Evolutionary conservation across 2,888 invertebrate genomes (phyloP).

Genomic region (Mimumesa dahlbomi): DNA sequence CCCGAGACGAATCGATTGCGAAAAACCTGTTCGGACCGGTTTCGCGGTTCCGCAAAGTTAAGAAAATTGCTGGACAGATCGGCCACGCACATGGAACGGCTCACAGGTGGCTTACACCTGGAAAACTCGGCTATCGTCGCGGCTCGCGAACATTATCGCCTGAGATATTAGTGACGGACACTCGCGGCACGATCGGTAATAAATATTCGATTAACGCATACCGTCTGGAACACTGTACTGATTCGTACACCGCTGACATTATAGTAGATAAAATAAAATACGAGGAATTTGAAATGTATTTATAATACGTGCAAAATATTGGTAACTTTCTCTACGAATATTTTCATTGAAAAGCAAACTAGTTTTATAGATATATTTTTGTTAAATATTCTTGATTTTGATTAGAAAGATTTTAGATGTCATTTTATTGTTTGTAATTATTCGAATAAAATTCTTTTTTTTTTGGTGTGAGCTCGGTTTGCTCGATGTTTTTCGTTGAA

Average conservation of each 20-base stretch:
- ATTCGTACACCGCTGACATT: too few relatives aligned
- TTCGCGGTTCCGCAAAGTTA: conserved; percentile 69
- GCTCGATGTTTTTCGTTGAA: neutral
- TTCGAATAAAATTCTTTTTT: neutral
- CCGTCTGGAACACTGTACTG: too few relatives aligned
- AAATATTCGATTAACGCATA: neutral
- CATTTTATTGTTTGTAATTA: too few relatives aligned
- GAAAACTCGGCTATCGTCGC: conserved; percentile 10
- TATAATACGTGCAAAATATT: too few relatives aligned
- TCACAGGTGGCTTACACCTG: conserved; percentile 8
- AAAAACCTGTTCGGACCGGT: conserved; percentile 56
- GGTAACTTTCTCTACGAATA: too few relatives aligned
- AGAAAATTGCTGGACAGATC: conserved; percentile 67
- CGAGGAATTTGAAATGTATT: too few relatives aligned
- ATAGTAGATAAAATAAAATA: too few relatives aligned
- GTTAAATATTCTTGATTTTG: too few relatives aligned
- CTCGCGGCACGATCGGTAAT: neutral
- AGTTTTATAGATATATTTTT: too few relatives aligned
- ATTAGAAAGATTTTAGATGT: too few relatives aligned
- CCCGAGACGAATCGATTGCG: conserved; percentile 68
- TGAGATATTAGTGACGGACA: neutral
- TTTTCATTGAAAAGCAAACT: too few relatives aligned
- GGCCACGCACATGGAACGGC: conserved; percentile 49
- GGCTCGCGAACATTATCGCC: neutral
- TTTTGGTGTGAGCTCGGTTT: neutral